phyloP scores from a whole-genome alignment of 2,888 invertebrate species.

The Pristionchus arcanus region DNA sequence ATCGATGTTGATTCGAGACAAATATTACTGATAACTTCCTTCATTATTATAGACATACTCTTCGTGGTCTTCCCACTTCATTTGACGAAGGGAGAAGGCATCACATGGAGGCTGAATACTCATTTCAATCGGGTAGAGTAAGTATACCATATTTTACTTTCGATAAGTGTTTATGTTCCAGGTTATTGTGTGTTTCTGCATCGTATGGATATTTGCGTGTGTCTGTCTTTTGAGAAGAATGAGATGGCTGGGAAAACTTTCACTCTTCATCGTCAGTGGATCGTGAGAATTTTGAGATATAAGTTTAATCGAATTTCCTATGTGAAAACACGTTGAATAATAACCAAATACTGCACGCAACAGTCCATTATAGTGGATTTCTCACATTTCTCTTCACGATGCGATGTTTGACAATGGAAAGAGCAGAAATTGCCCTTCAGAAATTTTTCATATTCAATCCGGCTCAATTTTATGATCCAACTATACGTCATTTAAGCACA shows the following conservation, averaged over 20 bases:
- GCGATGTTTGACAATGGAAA: neutral
- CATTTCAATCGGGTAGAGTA: neutral
- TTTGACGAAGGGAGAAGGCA: neutral
- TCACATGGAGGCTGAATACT: neutral
- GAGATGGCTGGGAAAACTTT: neutral
- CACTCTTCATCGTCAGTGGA: neutral
- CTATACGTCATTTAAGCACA: too few species aligned
- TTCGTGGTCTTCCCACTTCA: neutral
- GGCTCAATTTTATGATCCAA: too few species aligned
- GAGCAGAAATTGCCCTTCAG: neutral
- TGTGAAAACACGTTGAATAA: too few species aligned
- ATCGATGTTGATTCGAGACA: too few species aligned
- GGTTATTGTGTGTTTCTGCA: neutral
- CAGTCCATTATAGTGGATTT: neutral
- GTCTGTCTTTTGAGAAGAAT: neutral
- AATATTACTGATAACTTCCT: too few species aligned
- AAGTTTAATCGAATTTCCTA: too few species aligned
- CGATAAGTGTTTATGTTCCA: neutral
- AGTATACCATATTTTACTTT: neutral
- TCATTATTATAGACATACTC: neutral
- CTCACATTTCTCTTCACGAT: neutral
- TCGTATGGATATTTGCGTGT: conserved; percentile 1
- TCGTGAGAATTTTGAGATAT: conserved; percentile 8
- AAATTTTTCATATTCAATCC: neutral
- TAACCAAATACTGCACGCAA: neutral